These are phyloP conservation scores for Struthidea cinerea DNA, from an alignment of 2,113 vertebrate genomes.

Conservation along the genomic window DNA sequence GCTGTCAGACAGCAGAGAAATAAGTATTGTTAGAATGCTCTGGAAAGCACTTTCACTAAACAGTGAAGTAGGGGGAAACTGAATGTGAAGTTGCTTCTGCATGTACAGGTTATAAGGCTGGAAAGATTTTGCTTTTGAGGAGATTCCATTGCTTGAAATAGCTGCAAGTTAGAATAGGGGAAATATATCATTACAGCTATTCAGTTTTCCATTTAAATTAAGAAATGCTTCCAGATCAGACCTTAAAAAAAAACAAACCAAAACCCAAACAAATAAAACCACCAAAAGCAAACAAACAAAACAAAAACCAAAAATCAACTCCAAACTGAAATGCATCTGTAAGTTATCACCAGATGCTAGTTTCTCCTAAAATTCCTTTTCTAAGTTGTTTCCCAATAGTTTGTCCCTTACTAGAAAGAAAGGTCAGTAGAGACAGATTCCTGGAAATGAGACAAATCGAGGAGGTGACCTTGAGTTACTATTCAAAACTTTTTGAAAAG, in stretches of 20 bases:
- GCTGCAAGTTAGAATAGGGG: neutral
- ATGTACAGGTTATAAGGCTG: neutral
- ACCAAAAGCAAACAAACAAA: neutral
- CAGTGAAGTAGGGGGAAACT: neutral
- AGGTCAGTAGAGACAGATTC: neutral
- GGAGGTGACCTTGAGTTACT: neutral
- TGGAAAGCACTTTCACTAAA: neutral
- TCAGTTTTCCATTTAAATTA: neutral
- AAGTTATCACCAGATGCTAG: neutral
- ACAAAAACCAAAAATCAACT: neutral
- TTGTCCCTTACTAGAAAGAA: neutral
- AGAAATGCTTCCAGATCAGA: neutral
- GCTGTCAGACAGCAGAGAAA: neutral
- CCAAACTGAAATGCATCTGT: neutral
- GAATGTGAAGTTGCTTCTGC: neutral
- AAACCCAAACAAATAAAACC: accelerated
- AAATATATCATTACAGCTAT: neutral
- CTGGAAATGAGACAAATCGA: neutral
- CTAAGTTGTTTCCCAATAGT: neutral
- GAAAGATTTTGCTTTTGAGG: neutral
- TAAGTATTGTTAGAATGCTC: neutral
- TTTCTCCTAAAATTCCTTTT: neutral
- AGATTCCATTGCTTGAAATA: neutral
- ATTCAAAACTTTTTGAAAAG: neutral
- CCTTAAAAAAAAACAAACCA: neutral